Conservation (phyloP, 2,888 invertebrate species). For the Sympetrum striolatum region DNA sequence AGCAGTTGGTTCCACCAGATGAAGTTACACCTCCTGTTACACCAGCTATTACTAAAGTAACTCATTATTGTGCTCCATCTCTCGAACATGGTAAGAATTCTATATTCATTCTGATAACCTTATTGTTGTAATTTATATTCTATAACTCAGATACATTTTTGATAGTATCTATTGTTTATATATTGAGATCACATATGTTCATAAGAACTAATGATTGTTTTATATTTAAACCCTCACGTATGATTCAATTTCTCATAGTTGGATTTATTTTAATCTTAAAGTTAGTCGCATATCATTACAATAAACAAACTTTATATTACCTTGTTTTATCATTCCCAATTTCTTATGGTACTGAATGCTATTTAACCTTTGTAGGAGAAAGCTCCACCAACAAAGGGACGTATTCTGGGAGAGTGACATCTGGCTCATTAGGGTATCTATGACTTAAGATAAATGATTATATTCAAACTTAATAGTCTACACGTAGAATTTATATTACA, state of each 20-base stretch:
- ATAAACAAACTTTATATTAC: too few relatives aligned
- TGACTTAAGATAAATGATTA: too few relatives aligned
- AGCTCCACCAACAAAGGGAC: background rate
- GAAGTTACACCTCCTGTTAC: constrained; percentile 60
- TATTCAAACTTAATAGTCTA: too few relatives aligned
- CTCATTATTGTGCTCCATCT: background rate
- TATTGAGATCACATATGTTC: background rate
- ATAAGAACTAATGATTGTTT: background rate
- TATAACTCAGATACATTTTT: background rate
- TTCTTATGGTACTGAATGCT: too few relatives aligned
- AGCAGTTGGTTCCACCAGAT: constrained; percentile 59
- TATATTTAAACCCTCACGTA: background rate
- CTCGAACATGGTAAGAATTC: background rate
- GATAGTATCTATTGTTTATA: background rate
- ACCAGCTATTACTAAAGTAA: constrained; percentile 52
- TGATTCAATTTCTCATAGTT: background rate
- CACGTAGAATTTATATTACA: too few relatives aligned
- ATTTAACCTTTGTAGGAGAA: background rate
- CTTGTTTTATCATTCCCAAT: too few relatives aligned
- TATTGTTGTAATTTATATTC: background rate
- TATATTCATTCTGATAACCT: background rate
- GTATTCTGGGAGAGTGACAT: constrained; percentile 12
- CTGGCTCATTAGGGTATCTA: constrained; percentile 41
- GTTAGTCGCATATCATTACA: too few relatives aligned
- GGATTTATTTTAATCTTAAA: too few relatives aligned